Conservation (phyloP, 2,888 invertebrate species). For the Heliconius aoede region DNA sequence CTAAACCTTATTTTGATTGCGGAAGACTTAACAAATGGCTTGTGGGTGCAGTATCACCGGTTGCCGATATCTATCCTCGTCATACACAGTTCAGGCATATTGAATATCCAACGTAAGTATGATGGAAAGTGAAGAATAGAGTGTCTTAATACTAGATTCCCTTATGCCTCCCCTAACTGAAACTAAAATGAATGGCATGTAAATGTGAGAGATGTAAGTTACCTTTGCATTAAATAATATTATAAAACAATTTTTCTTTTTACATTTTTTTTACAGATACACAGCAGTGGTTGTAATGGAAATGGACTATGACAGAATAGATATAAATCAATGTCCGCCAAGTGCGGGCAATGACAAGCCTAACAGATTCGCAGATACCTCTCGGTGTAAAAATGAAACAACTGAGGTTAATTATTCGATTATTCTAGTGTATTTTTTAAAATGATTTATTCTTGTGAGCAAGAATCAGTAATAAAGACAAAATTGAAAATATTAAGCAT, state of each 20-base stretch:
- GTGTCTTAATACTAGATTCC: no score
- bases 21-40: constrained; percentile 98
- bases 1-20: constrained; percentile 97
- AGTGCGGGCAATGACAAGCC: constrained; percentile 94
- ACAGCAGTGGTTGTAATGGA: constrained; percentile 96
- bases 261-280: constrained; percentile 83
- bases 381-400: constrained; percentile 88
- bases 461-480: no score
- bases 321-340: constrained; percentile 97
- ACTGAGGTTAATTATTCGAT: constrained; percentile 44
- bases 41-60: constrained; percentile 95
- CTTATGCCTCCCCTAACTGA: no score
- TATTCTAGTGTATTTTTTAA: not conserved
- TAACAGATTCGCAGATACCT: constrained; percentile 94
- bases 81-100: constrained; percentile 96
- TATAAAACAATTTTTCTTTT: not conserved
- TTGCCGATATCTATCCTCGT: constrained; percentile 97
- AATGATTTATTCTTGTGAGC: no score
- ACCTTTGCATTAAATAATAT: not conserved
- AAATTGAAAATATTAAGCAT: no score
- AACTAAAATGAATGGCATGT: no score
- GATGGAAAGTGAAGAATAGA: no score
- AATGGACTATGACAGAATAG: constrained; percentile 97
- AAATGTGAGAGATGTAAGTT: no score
- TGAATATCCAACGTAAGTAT: constrained; percentile 94